Evolutionary conservation across 2,113 vertebrate genomes (phyloP), one percentile per base, ranked within the genome.

Genomic region (Syngnathoides biaculeatus): DNA sequence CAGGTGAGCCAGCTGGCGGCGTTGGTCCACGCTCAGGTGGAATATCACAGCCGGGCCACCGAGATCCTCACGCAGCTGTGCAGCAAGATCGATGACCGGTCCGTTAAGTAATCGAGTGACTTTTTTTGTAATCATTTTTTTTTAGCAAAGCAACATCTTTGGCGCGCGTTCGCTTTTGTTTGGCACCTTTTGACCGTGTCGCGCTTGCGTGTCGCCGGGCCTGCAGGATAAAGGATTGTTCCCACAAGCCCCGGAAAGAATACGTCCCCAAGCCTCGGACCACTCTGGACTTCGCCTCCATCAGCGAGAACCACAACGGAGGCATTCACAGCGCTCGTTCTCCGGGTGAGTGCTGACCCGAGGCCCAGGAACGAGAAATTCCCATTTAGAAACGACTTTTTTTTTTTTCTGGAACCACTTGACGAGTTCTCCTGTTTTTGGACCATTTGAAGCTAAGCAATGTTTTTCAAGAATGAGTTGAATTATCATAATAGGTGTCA

Each of bases 1-100:
- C 97, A 99, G 85, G 97, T 99, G 89, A 98, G 97, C 91, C 97
- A 99, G 89, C 93, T 99, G 57, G 90, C 95, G 15, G 95, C 97
- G 0, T 90, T 99, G 48, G 95, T 98, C 61, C 96, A 99, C 65
- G 96, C 97, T 67, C 97, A 99, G 88, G 89, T 97, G 92, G 95
- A 98, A 74, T 99, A 98, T 84, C 97, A 99, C 86, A 94, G 91
- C 82, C 95, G 98, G 69, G 93, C 97, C 1, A 83, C 94, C 0
- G 94, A 97, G 90, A 98, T 98, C 83, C 93, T 98, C 71, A 94
- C 96, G 79, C 92, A 94, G 85, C 95, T 98, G 81, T 93, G 93
- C 53, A 92, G 91, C 80, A 95, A 96, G 81, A 92, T 99, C 58
- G 96, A 98, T 52, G 93, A 95, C 35, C 94, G 95, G 97, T 99